A percentile compares a stretch with the other conserved stretches of the same genome.
Conservation (phyloP, 2,113 vertebrate species). For the Ovis canadensis region DNA sequence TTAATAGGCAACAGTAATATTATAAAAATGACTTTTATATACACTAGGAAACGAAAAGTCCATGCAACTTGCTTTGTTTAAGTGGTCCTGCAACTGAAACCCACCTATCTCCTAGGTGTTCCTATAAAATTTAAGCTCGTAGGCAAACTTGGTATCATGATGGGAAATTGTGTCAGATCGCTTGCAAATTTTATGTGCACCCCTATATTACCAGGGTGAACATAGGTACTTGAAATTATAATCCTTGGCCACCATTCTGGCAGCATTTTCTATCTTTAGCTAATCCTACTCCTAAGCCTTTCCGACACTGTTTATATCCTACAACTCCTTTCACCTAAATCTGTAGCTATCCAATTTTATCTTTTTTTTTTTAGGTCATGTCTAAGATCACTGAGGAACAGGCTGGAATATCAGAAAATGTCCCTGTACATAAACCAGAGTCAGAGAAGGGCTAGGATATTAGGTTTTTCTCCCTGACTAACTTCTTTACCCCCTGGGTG, state of each 20-base stretch:
- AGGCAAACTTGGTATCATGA: not conserved
- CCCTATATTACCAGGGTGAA: not conserved
- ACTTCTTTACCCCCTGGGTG: not conserved
- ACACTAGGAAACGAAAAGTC: not conserved
- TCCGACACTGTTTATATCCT: not conserved
- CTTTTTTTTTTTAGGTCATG: not conserved
- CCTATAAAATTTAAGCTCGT: not conserved
- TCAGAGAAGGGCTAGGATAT: not conserved
- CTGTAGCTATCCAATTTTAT: not conserved
- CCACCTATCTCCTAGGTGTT: not conserved
- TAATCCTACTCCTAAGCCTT: not conserved
- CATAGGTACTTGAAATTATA: not conserved
- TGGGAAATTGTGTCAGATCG: not conserved
- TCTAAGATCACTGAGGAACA: not conserved
- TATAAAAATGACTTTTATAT: not conserved
- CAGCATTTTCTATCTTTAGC: not conserved
- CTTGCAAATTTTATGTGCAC: not conserved
- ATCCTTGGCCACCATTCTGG: not conserved
- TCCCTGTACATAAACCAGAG: not conserved
- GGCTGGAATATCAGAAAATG: not conserved
- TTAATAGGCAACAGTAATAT: not conserved
- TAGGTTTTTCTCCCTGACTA: not conserved
- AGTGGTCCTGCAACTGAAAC: not conserved
- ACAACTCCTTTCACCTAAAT: not conserved
- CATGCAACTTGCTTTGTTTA: not conserved